phyloP scores from a whole-genome alignment of 1,140 invertebrate species.

The Rhopalosiphum padi region DNA sequence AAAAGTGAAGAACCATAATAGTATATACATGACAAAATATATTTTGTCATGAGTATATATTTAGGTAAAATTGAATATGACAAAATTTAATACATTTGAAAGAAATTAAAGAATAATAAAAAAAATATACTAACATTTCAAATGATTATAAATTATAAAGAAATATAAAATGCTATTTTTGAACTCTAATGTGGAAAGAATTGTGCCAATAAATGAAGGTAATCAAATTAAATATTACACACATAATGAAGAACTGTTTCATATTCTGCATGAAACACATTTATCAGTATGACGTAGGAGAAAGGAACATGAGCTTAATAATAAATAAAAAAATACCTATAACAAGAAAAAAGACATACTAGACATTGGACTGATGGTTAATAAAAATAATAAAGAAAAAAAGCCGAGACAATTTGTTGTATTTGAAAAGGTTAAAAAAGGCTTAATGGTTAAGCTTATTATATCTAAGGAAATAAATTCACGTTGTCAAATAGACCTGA shows the following conservation, averaged over 20 bases:
- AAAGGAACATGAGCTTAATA: slow-evolving; percentile 60
- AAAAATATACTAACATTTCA: neutral
- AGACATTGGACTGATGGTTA: no score
- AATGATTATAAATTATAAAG: slow-evolving; percentile 31
- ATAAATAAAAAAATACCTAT: slow-evolving; percentile 60
- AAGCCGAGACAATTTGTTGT: no score
- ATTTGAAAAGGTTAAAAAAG: no score
- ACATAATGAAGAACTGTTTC: slow-evolving; percentile 59
- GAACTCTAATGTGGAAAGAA: slow-evolving; percentile 27
- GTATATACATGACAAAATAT: no score
- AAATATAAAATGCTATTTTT: slow-evolving; percentile 34
- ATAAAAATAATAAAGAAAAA: no score
- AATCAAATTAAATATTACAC: slow-evolving; percentile 1
- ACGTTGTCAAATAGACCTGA: no score
- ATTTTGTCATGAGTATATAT: no score
- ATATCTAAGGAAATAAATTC: no score
- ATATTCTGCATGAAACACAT: slow-evolving; percentile 61
- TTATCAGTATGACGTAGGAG: slow-evolving; percentile 60
- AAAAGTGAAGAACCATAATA: no score
- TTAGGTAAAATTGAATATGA: neutral
- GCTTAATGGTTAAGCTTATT: no score
- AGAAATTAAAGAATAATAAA: neutral
- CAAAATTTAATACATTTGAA: neutral
- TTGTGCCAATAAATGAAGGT: slow-evolving; percentile 31
- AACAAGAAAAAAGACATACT: neutral